phyloP scores from a whole-genome alignment of 2,797 vertebrate species.

The Coreius guichenoti region DNA sequence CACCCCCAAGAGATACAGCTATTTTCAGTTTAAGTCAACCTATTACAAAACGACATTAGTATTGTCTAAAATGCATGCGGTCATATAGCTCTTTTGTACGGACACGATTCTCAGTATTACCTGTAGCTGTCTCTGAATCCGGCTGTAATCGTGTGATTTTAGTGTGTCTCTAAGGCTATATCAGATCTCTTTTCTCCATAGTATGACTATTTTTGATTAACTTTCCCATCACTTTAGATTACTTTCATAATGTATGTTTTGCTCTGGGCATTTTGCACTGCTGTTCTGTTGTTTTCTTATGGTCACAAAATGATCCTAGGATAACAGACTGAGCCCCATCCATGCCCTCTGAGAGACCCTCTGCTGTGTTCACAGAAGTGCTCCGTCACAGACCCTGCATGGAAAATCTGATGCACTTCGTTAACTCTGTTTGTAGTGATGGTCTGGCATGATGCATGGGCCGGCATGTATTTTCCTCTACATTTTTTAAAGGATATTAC shows the following conservation, averaged over 20 bases:
- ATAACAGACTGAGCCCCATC: slow-evolving; percentile 52
- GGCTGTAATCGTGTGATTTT: neutral
- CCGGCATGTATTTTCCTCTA: slow-evolving; percentile 20
- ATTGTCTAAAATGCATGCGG: neutral
- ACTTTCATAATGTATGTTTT: slow-evolving; percentile 1
- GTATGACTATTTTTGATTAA: neutral
- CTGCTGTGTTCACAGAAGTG: slow-evolving; percentile 38
- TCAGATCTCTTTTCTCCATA: neutral
- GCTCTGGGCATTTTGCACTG: slow-evolving; percentile 29
- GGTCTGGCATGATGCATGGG: slow-evolving; percentile 22
- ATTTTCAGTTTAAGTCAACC: slow-evolving; percentile 19
- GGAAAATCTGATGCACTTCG: slow-evolving; percentile 52
- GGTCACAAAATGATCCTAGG: slow-evolving; percentile 51
- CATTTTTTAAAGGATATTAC: neutral
- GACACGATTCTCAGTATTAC: neutral
- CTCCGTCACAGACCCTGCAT: slow-evolving; percentile 39
- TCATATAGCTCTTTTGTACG: neutral
- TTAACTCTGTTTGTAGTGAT: slow-evolving; percentile 57
- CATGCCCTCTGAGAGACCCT: slow-evolving; percentile 43
- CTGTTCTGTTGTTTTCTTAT: slow-evolving; percentile 55
- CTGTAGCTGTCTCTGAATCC: neutral
- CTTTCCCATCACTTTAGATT: slow-evolving; percentile 4
- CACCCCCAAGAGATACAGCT: slow-evolving; percentile 15
- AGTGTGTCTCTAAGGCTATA: neutral
- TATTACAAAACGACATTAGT: neutral